Base-by-base conservation (phyloP, 2,797 vertebrate species). In the Danio choprae region DNA sequence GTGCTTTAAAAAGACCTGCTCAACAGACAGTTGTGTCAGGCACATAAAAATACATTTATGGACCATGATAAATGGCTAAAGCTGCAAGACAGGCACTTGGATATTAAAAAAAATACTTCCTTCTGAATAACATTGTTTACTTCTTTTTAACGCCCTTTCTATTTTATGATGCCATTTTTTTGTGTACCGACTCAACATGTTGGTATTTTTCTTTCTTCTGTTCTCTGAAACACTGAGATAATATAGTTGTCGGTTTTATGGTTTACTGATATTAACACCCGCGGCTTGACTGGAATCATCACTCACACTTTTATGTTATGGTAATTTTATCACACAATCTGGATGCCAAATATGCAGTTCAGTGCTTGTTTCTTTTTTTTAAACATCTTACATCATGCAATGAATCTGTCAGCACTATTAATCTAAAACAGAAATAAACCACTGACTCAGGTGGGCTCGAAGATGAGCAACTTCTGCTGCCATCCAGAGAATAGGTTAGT, bases 391-490 rank as follows among this genome's bases (percentile, higher is more conserved):
- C 85, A 88, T 78, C 80, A 89, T 83, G 77, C 84, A 80, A 85
- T 91, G 83, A 91, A 92, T 85, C 87, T 93, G 90, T 91, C 91
- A 88, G 81, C 86, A 87, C 87, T 84, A 86, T 91, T 89, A 87
- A 92, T 90, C 85, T 85, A 63, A 83, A 84, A 64, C 85, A 84
- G 4, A 90, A 84, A 82, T 79, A 88, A 87, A 88, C 41, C 11
- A 74, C 58, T 63, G 62, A 58, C 81, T 87, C 81, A 76, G 76
- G 84, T 86, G 78, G 53, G 65, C 58, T 86, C 87, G 87, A 80
- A 88, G 87, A 86, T 84, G 68, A 29, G 72, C 53, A 88, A 85
- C 80, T 70, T 71, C 51, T 56, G 51, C 56, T 75, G 84, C 81
- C 1, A 2, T 74, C 87, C 75, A 46, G 77, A 82, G 83, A 86